Conservation (phyloP, 2,888 invertebrate genomes). For the Heterodera filipjevi region DNA sequence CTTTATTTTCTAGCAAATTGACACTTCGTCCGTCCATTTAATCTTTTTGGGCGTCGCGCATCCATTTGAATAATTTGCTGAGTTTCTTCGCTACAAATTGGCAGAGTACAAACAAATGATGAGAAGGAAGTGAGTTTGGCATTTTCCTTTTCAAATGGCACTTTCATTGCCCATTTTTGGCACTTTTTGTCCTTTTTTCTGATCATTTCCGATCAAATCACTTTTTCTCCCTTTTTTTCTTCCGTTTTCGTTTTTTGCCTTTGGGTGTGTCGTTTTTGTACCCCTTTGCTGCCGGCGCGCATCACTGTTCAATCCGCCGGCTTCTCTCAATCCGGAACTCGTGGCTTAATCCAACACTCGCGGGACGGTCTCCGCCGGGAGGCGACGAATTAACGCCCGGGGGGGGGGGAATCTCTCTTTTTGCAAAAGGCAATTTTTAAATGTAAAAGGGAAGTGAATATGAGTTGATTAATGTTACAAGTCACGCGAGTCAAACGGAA, state of each 20-base stretch:
- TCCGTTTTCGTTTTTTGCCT: not conserved
- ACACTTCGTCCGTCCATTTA: not conserved
- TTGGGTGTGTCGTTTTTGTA: not conserved
- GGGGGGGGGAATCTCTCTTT: not conserved
- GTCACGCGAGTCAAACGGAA: not conserved
- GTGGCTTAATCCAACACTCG: not conserved
- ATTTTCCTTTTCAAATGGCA: not conserved
- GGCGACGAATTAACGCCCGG: not conserved
- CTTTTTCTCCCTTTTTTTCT: too few relatives aligned
- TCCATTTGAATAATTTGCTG: not conserved
- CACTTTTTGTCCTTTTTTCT: not conserved
- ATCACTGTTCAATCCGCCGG: not conserved
- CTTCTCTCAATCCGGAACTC: not conserved
- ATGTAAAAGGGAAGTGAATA: not conserved
- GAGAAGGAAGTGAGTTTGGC: conserved; percentile 7
- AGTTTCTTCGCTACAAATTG: not conserved
- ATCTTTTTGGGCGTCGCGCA: not conserved
- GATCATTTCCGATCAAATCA: too few relatives aligned
- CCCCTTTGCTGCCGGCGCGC: not conserved
- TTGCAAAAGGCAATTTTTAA: not conserved
- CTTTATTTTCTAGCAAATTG: conserved; percentile 11
- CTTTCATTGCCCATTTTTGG: not conserved
- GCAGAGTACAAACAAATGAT: not conserved
- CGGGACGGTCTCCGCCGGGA: not conserved
- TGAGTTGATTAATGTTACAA: not conserved